Evolutionary conservation across 1,140 invertebrate species (phyloP), one percentile per base, ranked within the genome.

Genomic region (Eumeta japonica): DNA sequence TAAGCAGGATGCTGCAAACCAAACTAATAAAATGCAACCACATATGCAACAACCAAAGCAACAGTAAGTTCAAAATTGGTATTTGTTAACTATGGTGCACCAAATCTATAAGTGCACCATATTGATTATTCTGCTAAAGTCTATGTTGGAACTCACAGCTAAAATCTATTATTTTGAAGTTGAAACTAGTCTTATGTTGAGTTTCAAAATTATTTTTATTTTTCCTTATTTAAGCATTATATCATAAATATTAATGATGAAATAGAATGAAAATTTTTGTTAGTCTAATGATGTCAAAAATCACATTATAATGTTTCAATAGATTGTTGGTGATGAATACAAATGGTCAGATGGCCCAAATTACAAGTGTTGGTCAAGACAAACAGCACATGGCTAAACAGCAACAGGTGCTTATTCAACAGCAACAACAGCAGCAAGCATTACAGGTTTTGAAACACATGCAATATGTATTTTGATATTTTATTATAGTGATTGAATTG

Each of bases 1-100:
- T 30, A 86, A 86, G 67, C 80, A 84, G 24, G 85, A 86, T 66
- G 84, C 84, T 12, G 82, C 83, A 11, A 87, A 86, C 63, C 84
- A 87, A 63, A 86, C 73, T 16, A 77, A 77, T 45, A 63, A 70
- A 34, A 55, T 62, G 52, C 66, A 68, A 30, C 76, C 72, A 42
- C 74, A 76, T 45, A 45, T 67, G 35, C 58, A 62, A 32, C 63
- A 62, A 38, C 55, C 63, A n/a, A 72, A 73, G 15, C 63, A 64
- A 37, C 62, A 68, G 66, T 71, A 31, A 58, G 61, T 55, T 30
- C 4, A 31, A 10, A 28, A 11, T n/a, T n/a, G n/a, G n/a, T 7
- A 24, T 7, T 7, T 7, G 7, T 7, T 7, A 24, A 24, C 20
- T 7, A n/a, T n/a, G 7, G n/a, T 24, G 20, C 20, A 7, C 20